These are phyloP conservation scores for Drosophila pegasa DNA, from an alignment of 2,888 invertebrate genomes.

Conservation along the genomic window DNA sequence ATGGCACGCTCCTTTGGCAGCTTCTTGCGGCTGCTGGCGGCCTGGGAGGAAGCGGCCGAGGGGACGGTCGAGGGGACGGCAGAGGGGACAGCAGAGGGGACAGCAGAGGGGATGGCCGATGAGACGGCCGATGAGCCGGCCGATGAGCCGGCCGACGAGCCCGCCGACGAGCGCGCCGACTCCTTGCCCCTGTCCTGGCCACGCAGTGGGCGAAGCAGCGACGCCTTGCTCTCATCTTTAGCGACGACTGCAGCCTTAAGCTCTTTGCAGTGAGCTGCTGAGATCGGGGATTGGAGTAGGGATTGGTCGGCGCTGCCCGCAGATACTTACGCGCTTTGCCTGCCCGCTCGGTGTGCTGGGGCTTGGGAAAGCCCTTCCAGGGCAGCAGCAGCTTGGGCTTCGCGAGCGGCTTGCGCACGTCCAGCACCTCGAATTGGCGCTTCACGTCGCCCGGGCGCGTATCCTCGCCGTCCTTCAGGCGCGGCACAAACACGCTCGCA, in stretches of 20 bases:
- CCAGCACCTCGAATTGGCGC: conserved; percentile 7
- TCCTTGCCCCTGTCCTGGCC: conserved; percentile 2
- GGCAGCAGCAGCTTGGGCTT: conserved; percentile 49
- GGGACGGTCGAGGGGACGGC: too few species aligned
- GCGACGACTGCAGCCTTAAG: accelerated
- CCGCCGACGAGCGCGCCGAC: not conserved
- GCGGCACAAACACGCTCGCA: conserved; percentile 63
- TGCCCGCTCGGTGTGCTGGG: conserved; percentile 17
- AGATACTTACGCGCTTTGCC: conserved; percentile 31
- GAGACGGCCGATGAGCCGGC: too few species aligned
- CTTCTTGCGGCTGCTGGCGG: not conserved
- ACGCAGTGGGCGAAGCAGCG: not conserved
- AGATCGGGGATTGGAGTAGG: not conserved
- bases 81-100: too few species aligned
- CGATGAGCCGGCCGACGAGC: too few species aligned
- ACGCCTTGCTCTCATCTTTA: not conserved
- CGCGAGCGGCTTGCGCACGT: conserved; percentile 3
- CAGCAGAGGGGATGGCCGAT: too few species aligned
- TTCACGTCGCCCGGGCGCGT: not conserved
- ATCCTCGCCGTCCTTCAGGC: not conserved
- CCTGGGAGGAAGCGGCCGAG: too few species aligned
- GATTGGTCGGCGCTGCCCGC: accelerated
- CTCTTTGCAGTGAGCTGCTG: not conserved
- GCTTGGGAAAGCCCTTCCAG: conserved; percentile 73
- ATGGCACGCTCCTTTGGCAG: not conserved